Conservation (phyloP, 2,113 vertebrate species). For the Platichthys stellatus region DNA sequence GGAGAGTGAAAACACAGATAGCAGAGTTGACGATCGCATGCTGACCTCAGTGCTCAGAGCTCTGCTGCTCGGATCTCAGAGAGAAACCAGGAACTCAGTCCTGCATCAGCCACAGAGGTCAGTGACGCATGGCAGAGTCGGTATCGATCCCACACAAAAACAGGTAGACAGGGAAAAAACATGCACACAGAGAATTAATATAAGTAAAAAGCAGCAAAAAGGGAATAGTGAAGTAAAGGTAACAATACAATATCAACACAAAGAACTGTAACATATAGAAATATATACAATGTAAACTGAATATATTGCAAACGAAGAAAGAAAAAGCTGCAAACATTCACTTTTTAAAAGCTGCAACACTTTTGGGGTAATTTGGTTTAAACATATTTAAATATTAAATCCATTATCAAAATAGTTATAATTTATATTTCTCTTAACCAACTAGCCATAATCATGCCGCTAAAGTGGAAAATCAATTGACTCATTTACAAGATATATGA, state of each 20-base stretch:
- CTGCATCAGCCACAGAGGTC: constrained; percentile 90
- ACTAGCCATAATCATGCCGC: neutral
- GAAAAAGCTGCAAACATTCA: neutral
- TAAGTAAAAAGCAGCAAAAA: no score
- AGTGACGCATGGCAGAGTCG: constrained; percentile 15
- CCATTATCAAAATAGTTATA: neutral
- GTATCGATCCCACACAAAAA: neutral
- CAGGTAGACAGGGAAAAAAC: neutral
- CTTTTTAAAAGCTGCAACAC: neutral
- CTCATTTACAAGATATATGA: constrained; percentile 13
- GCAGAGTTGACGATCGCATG: constrained; percentile 63
- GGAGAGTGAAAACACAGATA: constrained; percentile 70
- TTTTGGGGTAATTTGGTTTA: no score
- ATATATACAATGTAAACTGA: no score
- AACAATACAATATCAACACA: no score
- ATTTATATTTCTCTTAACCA: no score
- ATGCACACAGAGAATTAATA: no score
- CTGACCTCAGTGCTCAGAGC: constrained; percentile 70
- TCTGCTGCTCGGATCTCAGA: constrained; percentile 76
- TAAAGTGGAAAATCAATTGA: constrained; percentile 3
- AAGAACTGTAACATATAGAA: no score
- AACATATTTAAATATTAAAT: neutral
- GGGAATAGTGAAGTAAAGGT: no score
- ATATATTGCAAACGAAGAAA: no score
- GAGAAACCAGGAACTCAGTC: constrained; percentile 81